Base-by-base conservation (phyloP, 1,140 invertebrate species). In the Macrobrachium rosenbergii region DNA sequence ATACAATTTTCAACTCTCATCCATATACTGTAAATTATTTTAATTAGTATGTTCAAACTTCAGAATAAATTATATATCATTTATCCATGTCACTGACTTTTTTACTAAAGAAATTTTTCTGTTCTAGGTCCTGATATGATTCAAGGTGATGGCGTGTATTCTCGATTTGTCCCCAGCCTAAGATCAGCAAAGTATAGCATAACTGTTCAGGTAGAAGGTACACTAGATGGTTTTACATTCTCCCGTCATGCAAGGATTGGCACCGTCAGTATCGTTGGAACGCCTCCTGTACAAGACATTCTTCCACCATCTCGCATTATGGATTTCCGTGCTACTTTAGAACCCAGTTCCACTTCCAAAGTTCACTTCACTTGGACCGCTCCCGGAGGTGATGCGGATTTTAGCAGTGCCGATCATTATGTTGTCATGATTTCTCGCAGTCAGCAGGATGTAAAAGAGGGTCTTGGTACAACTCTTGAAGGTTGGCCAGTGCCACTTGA, bases 81-180 rank as follows among this genome's bases (percentile, higher is more conserved):
- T 62, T 72, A 67, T 87, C 89, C 2, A 12, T 52, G 0, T 52
- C 7, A 5, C 52, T 52, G 7, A 10, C 52, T 10, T 52, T 8
- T 52, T 0, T 52, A 52, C 7, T 52, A 52, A 10, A 10, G 7
- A 0, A 10, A 10, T 52, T 75, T 80, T 82, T 89, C 88, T 82
- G 80, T 89, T 90, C 43, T 84, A 94, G 94, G 94, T 91, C 94
- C 94, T 6, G 95, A 95, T 91, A 92, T 95, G 28, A 94, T 93
- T n/a, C 93, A 93, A 91, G 93, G 93, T n/a, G 95, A 95, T 91
- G 95, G 95, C 23, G 92, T 95, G 11, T 95, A 95, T 90, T 94
- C 94, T 2, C 91, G 94, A 72, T 95, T 94, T 89, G 94, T 94
- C 88, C 93, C 93, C 62, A 91, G 93, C 45, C 90, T 91, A 37